phyloP scores from a whole-genome alignment of 2,113 vertebrate species.

The Gobio gobio region DNA sequence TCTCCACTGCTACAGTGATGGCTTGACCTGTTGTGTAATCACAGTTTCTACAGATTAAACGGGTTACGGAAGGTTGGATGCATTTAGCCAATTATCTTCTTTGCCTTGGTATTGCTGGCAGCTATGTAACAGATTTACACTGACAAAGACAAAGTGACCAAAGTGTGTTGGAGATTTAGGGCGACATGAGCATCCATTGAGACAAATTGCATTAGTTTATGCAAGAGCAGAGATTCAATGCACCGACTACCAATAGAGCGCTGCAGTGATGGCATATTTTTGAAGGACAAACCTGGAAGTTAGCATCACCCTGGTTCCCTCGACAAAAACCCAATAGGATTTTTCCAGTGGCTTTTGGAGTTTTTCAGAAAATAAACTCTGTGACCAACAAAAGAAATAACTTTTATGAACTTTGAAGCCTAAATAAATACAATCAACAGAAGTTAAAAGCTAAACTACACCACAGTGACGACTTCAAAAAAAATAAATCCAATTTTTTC shows the following conservation, averaged over 20 bases:
- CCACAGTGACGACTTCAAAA: not conserved
- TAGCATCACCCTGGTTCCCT: not conserved
- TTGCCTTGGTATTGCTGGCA: conserved; percentile 27
- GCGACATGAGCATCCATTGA: not conserved
- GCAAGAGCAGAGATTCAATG: not conserved
- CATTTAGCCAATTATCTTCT: conserved; percentile 29
- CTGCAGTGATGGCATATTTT: not conserved
- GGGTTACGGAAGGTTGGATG: not conserved
- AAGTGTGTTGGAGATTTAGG: not conserved
- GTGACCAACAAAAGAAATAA: not conserved
- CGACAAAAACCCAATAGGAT: not conserved
- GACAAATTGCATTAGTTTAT: not conserved
- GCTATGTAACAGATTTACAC: not conserved
- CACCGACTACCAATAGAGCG: not conserved
- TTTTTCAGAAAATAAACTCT: not conserved
- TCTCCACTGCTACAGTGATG: conserved; percentile 28
- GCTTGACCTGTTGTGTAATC: conserved; percentile 20
- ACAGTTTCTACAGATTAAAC: conserved; percentile 30
- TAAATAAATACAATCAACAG: not conserved
- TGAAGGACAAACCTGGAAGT: not conserved
- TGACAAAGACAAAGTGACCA: not conserved
- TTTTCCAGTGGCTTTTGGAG: not conserved
- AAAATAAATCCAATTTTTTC: too few relatives aligned
- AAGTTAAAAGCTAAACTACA: not conserved
- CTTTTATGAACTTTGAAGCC: not conserved